Evolutionary conservation across 2,113 vertebrate species (phyloP).

Genomic region (Forbesichthys papilliferus): DNA sequence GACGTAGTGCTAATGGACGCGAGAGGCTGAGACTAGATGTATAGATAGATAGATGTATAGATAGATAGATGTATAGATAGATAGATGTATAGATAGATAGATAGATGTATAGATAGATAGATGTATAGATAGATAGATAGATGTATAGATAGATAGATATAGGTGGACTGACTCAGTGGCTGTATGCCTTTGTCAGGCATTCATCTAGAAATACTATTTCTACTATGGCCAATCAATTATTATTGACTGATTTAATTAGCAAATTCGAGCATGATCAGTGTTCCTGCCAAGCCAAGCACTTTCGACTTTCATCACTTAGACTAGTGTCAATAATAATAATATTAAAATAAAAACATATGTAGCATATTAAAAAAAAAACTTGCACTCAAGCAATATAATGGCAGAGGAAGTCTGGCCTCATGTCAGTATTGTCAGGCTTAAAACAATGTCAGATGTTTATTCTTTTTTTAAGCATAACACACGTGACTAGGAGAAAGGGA

Average conservation of each 20-base stretch:
- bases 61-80: too few species aligned
- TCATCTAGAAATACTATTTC: constrained; percentile 47
- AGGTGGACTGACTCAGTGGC: not conserved
- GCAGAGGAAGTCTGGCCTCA: constrained; percentile 25
- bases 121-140: too few species aligned
- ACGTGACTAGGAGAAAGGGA: constrained; percentile 10
- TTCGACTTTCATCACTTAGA: constrained; percentile 41
- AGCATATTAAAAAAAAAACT: not conserved
- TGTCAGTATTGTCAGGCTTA: constrained; percentile 18
- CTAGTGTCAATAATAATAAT: constrained; percentile 10
- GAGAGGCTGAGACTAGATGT: too few species aligned
- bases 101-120: too few species aligned
- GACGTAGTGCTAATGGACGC: too few species aligned
- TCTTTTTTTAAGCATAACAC: constrained; percentile 30
- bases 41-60: too few species aligned
- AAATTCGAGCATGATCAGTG: constrained; percentile 52
- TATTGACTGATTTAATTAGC: constrained; percentile 57
- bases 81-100: too few species aligned
- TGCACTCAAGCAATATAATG: not conserved
- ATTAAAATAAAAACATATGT: not conserved
- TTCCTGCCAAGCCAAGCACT: constrained; percentile 53
- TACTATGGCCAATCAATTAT: constrained; percentile 48
- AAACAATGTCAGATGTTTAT: not conserved
- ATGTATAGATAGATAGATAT: too few species aligned
- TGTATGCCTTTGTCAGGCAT: not conserved